phyloP scores from a whole-genome alignment of 2,888 invertebrate species.

The Chydorus sphaericus region DNA sequence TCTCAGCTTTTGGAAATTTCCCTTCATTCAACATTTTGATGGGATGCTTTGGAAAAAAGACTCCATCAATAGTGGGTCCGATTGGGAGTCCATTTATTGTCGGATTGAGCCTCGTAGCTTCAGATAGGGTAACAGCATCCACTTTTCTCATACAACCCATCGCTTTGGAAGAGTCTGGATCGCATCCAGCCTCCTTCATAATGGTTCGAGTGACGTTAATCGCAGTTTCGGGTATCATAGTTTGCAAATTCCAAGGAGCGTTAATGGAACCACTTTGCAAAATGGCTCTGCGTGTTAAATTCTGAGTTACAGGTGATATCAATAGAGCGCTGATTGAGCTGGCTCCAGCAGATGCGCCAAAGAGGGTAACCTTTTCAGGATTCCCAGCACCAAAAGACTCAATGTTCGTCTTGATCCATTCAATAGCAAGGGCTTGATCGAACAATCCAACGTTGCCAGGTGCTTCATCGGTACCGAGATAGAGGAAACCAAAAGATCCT shows the following conservation, averaged over 20 bases:
- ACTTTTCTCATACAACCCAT: slow-evolving; percentile 78
- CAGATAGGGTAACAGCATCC: slow-evolving; percentile 74
- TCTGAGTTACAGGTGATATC: slow-evolving; percentile 75
- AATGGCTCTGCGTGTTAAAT: slow-evolving; percentile 72
- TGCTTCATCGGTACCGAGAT: slow-evolving; percentile 63
- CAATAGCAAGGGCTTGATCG: slow-evolving; percentile 85
- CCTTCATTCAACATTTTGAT: slow-evolving; percentile 68
- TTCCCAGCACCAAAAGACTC: slow-evolving; percentile 86
- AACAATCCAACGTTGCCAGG: slow-evolving; percentile 82
- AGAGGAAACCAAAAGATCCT: slow-evolving; percentile 89
- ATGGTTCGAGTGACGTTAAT: too few species aligned
- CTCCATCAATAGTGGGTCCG: slow-evolving; percentile 79
- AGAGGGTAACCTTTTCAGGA: slow-evolving; percentile 76
- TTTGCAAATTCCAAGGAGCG: slow-evolving; percentile 93
- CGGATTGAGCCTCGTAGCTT: too few species aligned
- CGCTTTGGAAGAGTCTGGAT: slow-evolving; percentile 48
- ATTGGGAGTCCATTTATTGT: slow-evolving; percentile 77
- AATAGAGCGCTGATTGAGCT: too few species aligned
- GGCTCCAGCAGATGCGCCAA: slow-evolving; percentile 93
- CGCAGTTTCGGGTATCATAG: too few species aligned
- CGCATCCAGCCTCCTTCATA: slow-evolving; percentile 79
- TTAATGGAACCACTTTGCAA: slow-evolving; percentile 89
- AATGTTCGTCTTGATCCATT: slow-evolving; percentile 87
- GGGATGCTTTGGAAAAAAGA: slow-evolving; percentile 73
- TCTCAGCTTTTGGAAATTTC: slow-evolving; percentile 68